phyloP scores from a whole-genome alignment of 2,797 vertebrate genomes.

The Pelochelys cantorii region DNA sequence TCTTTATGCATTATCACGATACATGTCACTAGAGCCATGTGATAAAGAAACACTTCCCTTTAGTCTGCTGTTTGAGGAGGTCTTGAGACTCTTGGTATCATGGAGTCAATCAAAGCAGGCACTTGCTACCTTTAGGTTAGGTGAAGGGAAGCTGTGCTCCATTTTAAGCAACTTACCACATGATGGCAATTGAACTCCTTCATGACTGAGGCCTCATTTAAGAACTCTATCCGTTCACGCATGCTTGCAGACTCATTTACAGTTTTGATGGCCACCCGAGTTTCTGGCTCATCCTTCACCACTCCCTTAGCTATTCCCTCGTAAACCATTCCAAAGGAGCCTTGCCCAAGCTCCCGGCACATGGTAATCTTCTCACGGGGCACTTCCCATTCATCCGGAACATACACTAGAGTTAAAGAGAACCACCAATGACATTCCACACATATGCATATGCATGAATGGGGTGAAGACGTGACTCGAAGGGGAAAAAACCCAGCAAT shows the following conservation, averaged over 20 bases:
- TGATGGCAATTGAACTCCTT: conserved; percentile 99
- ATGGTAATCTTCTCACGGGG: conserved; percentile 97
- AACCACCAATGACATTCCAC: background rate
- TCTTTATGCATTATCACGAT: background rate
- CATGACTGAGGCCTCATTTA: conserved; percentile 99
- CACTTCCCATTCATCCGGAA: conserved; percentile 98
- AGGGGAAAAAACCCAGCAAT: rapidly evolving
- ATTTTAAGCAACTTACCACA: conserved; percentile 86
- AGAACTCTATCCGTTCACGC: conserved; percentile 97
- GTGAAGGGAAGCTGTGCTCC: rapidly evolving
- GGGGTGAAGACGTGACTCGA: rapidly evolving
- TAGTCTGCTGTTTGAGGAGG: background rate
- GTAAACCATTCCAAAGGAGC: conserved; percentile 99
- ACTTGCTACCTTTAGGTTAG: rapidly evolving
- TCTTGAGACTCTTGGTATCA: background rate
- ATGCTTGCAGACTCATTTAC: conserved; percentile 97
- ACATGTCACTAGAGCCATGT: background rate
- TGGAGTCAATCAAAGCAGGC: rapidly evolving
- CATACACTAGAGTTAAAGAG: conserved; percentile 86
- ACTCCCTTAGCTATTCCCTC: conserved; percentile 97
- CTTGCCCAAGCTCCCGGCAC: conserved; percentile 94
- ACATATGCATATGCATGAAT: background rate
- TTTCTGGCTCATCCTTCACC: conserved; percentile 95
- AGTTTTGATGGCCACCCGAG: conserved; percentile 96
- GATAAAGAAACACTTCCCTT: background rate